A percentile compares a stretch with the other conserved stretches of the same genome.
phyloP scores from a whole-genome alignment of 2,888 invertebrate species.

The Schrankia costaestrigalis region DNA sequence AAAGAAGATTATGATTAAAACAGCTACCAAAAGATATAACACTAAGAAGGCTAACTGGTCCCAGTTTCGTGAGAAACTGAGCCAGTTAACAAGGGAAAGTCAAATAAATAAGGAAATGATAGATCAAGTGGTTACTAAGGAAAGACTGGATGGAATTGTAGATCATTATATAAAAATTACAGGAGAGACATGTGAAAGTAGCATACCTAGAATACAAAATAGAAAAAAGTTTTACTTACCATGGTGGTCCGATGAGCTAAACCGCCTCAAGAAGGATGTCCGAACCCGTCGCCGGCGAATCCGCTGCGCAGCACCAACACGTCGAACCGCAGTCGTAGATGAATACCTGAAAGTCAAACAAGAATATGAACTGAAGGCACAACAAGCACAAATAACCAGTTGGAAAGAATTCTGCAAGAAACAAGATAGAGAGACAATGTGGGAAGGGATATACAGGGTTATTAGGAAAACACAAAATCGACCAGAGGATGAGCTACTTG shows the following conservation, averaged over 20 bases:
- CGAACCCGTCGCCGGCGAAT: slow-evolving; percentile 10
- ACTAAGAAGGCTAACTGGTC: slow-evolving; percentile 20
- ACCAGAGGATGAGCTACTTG: not conserved
- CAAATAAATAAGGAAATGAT: no score
- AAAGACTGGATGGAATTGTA: not conserved
- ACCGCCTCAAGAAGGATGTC: no score
- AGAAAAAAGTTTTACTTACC: no score
- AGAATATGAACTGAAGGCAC: slow-evolving; percentile 4
- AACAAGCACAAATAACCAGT: slow-evolving; percentile 6
- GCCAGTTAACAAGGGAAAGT: no score
- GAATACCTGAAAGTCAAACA: slow-evolving; percentile 14
- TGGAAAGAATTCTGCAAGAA: slow-evolving; percentile 20
- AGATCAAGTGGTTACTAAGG: slow-evolving; percentile 1
- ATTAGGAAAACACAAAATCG: not conserved
- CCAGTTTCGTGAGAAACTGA: slow-evolving; percentile 12
- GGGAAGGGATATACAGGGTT: slow-evolving; percentile 3
- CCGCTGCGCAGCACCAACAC: slow-evolving; percentile 11
- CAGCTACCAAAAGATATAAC: slow-evolving; percentile 16
- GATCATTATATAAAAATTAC: slow-evolving; percentile 9
- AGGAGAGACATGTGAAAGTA: no score
- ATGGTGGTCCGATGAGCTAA: no score
- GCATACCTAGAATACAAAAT: no score
- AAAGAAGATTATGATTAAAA: not conserved
- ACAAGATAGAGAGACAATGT: slow-evolving; percentile 15
- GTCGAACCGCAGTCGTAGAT: slow-evolving; percentile 7